Conservation (phyloP, 2,113 vertebrate genomes). For the Lutjanus erythropterus region DNA sequence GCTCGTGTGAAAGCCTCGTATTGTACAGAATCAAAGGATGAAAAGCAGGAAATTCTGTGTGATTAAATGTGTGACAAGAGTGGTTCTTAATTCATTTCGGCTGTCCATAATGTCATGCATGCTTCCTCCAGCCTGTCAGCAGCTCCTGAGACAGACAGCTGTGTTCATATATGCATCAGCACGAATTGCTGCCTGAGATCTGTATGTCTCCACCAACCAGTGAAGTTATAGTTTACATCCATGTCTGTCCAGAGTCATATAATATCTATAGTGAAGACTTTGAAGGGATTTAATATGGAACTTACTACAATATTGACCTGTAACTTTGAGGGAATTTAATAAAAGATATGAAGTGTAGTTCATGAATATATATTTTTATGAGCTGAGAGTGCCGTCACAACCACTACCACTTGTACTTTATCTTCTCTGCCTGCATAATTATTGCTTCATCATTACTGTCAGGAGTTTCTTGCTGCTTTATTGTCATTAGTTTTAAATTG, state of each 20-base stretch:
- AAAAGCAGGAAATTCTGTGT: background rate
- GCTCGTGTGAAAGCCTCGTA: background rate
- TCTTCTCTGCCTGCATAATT: background rate
- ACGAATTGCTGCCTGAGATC: too few relatives aligned
- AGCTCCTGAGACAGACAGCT: slow-evolving; percentile 4
- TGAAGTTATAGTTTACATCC: too few relatives aligned
- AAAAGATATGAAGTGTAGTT: too few relatives aligned
- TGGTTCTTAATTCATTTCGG: background rate
- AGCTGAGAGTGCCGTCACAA: too few relatives aligned
- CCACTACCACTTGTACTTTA: too few relatives aligned
- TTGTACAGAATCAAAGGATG: slow-evolving; percentile 10
- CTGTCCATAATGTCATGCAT: slow-evolving; percentile 28
- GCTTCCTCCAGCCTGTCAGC: background rate
- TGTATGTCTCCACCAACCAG: too few relatives aligned
- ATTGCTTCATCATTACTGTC: background rate
- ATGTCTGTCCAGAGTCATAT: too few relatives aligned
- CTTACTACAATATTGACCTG: too few relatives aligned
- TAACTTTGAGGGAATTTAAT: too few relatives aligned
- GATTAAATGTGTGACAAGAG: background rate
- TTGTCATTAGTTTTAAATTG: background rate
- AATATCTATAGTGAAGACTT: too few relatives aligned
- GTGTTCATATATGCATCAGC: too few relatives aligned
- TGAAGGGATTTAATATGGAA: too few relatives aligned
- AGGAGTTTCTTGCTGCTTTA: background rate
- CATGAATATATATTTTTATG: background rate